These are phyloP conservation scores for Lepidochitona cinerea DNA, from an alignment of 2,888 invertebrate genomes.

Conservation along the genomic window DNA sequence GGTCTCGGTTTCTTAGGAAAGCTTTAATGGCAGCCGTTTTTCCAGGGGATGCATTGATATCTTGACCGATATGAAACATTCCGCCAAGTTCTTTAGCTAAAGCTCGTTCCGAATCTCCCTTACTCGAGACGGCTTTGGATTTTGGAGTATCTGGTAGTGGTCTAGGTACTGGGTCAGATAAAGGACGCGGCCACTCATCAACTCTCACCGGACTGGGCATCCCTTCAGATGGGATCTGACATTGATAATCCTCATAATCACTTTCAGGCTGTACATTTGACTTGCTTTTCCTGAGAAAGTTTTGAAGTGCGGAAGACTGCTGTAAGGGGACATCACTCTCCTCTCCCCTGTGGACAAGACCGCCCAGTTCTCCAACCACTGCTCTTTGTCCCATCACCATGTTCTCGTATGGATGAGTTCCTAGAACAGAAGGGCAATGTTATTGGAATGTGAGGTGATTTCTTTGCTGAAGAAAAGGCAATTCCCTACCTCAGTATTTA, in stretches of 20 bases:
- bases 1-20: neutral
- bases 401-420: neutral
- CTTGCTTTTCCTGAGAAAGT: neutral
- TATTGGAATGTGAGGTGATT: too few species aligned
- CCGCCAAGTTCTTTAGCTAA: conserved; percentile 1
- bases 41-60: neutral
- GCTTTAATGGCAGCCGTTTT: conserved; percentile 4
- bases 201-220: neutral
- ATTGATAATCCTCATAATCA: neutral
- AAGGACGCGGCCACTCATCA: neutral
- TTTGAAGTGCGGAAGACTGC: neutral
- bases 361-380: neutral
- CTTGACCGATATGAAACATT: neutral
- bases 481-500: too few species aligned
- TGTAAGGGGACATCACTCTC: neutral
- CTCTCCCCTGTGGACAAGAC: neutral
- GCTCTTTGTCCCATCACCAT: neutral
- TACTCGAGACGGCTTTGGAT: neutral
- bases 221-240: neutral
- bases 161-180: neutral
- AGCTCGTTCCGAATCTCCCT: neutral
- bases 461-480: too few species aligned
- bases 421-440: neutral
- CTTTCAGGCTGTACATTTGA: neutral
- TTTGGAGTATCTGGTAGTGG: neutral